phyloP scores from a whole-genome alignment of 2,888 invertebrate genomes.

The Cyaniris semiargus region DNA sequence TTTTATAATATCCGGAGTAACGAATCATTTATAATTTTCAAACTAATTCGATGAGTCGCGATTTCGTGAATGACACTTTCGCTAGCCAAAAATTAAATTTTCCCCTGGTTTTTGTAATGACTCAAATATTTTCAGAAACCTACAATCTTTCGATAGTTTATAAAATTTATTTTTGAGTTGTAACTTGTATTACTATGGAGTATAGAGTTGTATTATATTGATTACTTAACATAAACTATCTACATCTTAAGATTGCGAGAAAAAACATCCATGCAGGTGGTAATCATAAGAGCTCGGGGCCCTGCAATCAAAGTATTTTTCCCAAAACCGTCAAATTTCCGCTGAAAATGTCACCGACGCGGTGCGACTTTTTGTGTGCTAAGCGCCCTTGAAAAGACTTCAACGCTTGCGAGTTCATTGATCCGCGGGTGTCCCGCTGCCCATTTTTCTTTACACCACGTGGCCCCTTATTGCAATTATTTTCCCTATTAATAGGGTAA shows the following conservation, averaged over 20 bases:
- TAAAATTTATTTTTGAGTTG: background rate
- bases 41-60: conserved; percentile 1
- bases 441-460: conserved; percentile 32
- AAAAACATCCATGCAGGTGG: background rate
- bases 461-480: conserved; percentile 4
- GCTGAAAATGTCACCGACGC: background rate
- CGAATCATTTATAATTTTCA: background rate
- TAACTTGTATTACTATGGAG: background rate
- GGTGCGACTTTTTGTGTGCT: conserved; percentile 51
- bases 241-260: too few species aligned
- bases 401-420: conserved; percentile 72
- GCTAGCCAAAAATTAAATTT: background rate
- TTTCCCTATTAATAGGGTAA: conserved; percentile 22
- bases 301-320: background rate
- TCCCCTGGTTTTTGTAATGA: background rate
- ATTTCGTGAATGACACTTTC: background rate
- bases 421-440: conserved; percentile 46
- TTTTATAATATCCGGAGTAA: conserved; percentile 11
- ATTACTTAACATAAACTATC: too few species aligned
- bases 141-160: background rate
- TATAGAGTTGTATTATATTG: too few species aligned
- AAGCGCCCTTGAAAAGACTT: conserved; percentile 77
- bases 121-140: background rate
- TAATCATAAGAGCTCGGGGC: background rate
- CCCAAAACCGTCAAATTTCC: background rate